Evolutionary conservation across 2,797 vertebrate species (phyloP), one percentile per base, ranked within the genome.

Genomic region (Myiotriccus ornatus): DNA sequence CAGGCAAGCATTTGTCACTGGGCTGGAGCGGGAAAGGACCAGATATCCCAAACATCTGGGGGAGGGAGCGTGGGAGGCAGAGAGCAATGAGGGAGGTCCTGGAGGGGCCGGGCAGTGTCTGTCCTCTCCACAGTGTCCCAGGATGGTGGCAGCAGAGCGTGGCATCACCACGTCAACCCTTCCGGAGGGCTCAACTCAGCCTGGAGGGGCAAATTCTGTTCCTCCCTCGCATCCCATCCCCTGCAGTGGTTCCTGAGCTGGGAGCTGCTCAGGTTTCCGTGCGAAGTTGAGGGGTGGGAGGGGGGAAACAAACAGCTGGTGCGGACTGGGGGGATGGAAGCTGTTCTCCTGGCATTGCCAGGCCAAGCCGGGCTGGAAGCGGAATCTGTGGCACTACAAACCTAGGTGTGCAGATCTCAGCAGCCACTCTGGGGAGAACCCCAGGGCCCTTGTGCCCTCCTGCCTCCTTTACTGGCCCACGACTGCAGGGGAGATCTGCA

Each of bases 21-120:
- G 49, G 50, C 56, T 17, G 11, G 78, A 89, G 93, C 41, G 1
- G 81, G 75, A 56, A 93, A 65, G 92, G 81, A 88, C 93, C 95
- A 95, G 92, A 69, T 87, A 95, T 90, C 91, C 93, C 81, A 95
- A 95, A 93, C 89, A 96, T 96, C 84, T 94, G 89, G 10, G 23
- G 57, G 62, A 87, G 64, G 76, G 95, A 90, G 88, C 20, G 50
- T 52, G 50, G 50, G 90, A 95, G 81, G 84, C 84, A 82, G 59
- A 92, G 90, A 84, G 82, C 44, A 69, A 4, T 8, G 10, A 1
- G 60, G 85, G 64, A 85, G 89, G 86, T 88, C 86, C 67, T 69
- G 64, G 28, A 70, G 69, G 41, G 85, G 57, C 24, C 10, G 0
- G 49, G 19, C 41, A 81, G 71, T 53, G 21, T 74, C 65, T 77